These are phyloP conservation scores for Eledone cirrhosa DNA, from an alignment of 2,888 invertebrate genomes.

Conservation along the genomic window DNA sequence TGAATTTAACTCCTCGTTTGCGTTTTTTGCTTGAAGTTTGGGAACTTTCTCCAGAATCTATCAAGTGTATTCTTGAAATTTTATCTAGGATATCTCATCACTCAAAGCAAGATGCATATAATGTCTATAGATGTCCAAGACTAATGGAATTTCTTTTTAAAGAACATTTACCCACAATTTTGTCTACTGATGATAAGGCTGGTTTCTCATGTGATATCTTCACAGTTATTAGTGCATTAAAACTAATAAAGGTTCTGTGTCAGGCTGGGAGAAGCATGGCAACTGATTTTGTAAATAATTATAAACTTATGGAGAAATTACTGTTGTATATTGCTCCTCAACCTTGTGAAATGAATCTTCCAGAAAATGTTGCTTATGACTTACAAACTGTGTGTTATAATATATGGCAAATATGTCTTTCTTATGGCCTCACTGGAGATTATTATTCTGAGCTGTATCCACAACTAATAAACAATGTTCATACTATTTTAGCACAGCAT, in stretches of 20 bases:
- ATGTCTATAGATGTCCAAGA: conserved; percentile 70
- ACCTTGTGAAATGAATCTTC: conserved; percentile 66
- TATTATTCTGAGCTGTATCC: conserved; percentile 68
- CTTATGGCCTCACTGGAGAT: conserved; percentile 48
- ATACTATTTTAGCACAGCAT: conserved; percentile 62
- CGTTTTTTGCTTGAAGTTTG: conserved; percentile 80
- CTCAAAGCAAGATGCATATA: conserved; percentile 75
- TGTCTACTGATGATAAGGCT: conserved; percentile 55
- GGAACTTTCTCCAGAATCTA: conserved; percentile 77
- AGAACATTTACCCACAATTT: conserved; percentile 64
- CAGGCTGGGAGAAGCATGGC: conserved; percentile 73
- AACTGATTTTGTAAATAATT: conserved; percentile 69
- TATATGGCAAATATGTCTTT: conserved; percentile 50
- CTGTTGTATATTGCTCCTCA: conserved; percentile 57
- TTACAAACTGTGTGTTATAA: conserved; percentile 54
- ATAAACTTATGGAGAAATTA: conserved; percentile 52
- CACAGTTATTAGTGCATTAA: conserved; percentile 77
- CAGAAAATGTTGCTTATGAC: conserved; percentile 54
- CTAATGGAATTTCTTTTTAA: conserved; percentile 71
- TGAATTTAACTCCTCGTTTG: conserved; percentile 78
- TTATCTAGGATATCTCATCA: conserved; percentile 82
- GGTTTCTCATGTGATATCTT: conserved; percentile 71
- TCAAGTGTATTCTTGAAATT: conserved; percentile 80
- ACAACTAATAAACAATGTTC: conserved; percentile 71
- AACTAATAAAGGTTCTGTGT: conserved; percentile 78